Conservation (phyloP, 2,113 vertebrate species). For the Cynocephalus volans region DNA sequence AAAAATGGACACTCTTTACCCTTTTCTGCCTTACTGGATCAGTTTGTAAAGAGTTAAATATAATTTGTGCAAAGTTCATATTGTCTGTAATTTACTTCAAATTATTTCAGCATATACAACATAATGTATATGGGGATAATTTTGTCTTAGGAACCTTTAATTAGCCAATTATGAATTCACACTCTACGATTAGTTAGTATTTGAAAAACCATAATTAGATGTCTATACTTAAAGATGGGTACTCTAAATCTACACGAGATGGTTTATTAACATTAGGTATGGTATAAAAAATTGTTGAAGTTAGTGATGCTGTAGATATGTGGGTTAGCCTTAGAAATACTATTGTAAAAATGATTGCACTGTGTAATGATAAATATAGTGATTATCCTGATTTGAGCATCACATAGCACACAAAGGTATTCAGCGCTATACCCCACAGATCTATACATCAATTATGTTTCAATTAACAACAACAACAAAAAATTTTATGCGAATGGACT, state of each 20-base stretch:
- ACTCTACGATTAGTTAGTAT: constrained; percentile 33
- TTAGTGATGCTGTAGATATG: background rate
- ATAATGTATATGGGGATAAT: background rate
- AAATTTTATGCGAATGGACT: background rate
- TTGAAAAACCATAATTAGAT: constrained; percentile 38
- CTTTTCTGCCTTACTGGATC: background rate
- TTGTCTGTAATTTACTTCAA: background rate
- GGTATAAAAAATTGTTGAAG: constrained; percentile 20
- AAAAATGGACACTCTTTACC: background rate
- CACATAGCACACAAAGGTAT: no score
- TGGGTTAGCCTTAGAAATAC: constrained; percentile 28
- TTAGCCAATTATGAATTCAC: background rate
- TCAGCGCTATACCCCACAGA: no score
- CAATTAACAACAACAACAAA: no score
- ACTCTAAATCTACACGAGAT: constrained; percentile 5
- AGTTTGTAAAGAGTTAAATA: background rate
- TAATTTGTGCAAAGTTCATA: constrained; percentile 22
- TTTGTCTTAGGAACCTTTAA: background rate
- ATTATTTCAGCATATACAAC: background rate
- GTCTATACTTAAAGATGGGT: background rate
- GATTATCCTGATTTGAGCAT: no score
- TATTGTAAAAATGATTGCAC: no score
- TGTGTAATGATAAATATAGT: no score
- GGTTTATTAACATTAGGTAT: background rate
- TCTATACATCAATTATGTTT: no score